Evolutionary conservation across 2,888 invertebrate genomes (phyloP).

Genomic region (Muschampia staudingeri): DNA sequence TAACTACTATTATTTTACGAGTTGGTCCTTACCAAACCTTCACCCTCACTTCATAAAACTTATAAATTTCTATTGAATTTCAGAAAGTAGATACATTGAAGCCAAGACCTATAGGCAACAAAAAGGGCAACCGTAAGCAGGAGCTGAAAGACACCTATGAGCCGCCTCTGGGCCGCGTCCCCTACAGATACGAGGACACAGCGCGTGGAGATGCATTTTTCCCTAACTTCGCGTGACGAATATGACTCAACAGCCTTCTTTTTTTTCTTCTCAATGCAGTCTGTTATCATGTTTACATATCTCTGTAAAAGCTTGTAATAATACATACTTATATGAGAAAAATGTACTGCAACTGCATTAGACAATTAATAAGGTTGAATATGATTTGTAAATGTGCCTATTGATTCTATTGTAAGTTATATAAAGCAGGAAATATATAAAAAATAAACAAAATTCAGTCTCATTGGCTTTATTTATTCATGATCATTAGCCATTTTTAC

Average conservation of each 20-base stretch:
- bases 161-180: constrained; percentile 66
- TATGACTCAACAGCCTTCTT: background rate
- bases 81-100: constrained; percentile 77
- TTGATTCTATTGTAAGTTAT: no score
- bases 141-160: constrained; percentile 73
- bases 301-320: no score
- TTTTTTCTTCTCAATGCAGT: background rate
- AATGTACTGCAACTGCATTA: no score
- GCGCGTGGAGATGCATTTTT: constrained; percentile 76
- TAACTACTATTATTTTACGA: no score
- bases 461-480: constrained; percentile 83
- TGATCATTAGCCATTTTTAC: constrained; percentile 70
- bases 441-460: constrained; percentile 77
- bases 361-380: no score
- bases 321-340: no score
- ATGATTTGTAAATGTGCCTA: no score
- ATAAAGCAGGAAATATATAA: background rate
- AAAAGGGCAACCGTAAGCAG: constrained; percentile 69
- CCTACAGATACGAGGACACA: constrained; percentile 77
- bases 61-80: constrained; percentile 57
- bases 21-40: no score
- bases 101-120: constrained; percentile 67
- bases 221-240: constrained; percentile 75
- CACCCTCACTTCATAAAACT: background rate
- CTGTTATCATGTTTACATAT: no score